These are phyloP conservation scores for Bombus ignitus DNA, from an alignment of 1,140 invertebrate genomes.

Conservation along the genomic window DNA sequence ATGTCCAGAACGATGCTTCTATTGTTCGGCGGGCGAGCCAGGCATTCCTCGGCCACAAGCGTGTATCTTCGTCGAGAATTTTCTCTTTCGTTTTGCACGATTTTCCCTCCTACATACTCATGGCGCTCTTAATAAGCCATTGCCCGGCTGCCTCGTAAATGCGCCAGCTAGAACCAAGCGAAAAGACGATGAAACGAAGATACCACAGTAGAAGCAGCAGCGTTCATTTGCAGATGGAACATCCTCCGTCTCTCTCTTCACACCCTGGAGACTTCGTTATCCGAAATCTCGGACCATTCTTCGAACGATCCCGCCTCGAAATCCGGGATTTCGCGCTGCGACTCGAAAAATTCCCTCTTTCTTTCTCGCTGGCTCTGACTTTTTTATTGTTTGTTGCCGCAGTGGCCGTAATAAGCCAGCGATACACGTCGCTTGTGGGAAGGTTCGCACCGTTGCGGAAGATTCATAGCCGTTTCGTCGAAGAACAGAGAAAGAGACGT, in stretches of 20 bases:
- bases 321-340: neutral
- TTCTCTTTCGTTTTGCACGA: constrained; percentile 11
- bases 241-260: constrained; percentile 8
- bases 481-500: neutral
- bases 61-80: constrained; percentile 22
- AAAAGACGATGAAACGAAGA: neutral
- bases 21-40: constrained; percentile 31
- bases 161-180: neutral
- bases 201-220: neutral
- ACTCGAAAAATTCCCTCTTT: neutral
- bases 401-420: constrained; percentile 40
- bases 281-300: constrained; percentile 7
- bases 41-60: constrained; percentile 27
- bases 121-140: constrained; percentile 27
- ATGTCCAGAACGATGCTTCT: constrained; percentile 18
- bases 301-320: neutral
- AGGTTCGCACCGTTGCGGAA: constrained; percentile 17
- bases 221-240: constrained; percentile 36
- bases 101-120: neutral
- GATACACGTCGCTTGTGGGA: neutral
- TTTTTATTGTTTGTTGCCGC: constrained; percentile 13
- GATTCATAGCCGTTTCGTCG: constrained; percentile 40
- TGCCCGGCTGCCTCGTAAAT: neutral
- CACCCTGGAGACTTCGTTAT: constrained; percentile 40
- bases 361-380: too few relatives aligned